Conservation (phyloP, 2,113 vertebrate genomes). For the Gallinago media region DNA sequence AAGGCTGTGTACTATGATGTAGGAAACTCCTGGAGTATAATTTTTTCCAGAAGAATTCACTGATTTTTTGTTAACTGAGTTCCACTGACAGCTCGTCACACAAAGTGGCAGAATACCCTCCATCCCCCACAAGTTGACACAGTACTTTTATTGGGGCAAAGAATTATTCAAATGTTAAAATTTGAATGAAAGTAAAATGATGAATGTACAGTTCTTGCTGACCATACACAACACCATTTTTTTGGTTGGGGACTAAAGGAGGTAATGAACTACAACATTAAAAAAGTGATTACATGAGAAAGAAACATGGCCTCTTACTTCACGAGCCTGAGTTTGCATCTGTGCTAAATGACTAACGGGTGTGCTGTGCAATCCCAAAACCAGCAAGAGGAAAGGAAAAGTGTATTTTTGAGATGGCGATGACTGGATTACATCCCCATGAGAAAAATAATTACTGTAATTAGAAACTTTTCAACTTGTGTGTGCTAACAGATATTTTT, state of each 20-base stretch:
- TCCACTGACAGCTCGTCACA: neutral
- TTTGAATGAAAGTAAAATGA: neutral
- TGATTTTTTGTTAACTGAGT: neutral
- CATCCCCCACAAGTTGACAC: accelerated
- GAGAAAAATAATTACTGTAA: neutral
- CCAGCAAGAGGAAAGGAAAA: neutral
- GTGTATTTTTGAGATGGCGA: neutral
- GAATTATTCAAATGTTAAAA: neutral
- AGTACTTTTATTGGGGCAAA: neutral
- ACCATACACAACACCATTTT: neutral
- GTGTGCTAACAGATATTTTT: neutral
- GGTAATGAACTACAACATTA: neutral
- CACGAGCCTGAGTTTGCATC: neutral
- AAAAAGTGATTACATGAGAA: neutral
- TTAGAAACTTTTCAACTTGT: neutral
- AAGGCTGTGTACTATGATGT: neutral
- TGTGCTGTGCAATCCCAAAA: neutral
- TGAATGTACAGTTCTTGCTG: neutral
- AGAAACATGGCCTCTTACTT: neutral
- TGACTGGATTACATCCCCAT: neutral
- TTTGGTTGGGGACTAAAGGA: neutral
- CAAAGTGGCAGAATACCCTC: neutral
- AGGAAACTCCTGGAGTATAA: neutral
- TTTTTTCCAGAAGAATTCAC: neutral
- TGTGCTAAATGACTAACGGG: neutral